These are phyloP conservation scores for Orthosia cruda DNA, from an alignment of 2,888 invertebrate genomes.

Conservation along the genomic window DNA sequence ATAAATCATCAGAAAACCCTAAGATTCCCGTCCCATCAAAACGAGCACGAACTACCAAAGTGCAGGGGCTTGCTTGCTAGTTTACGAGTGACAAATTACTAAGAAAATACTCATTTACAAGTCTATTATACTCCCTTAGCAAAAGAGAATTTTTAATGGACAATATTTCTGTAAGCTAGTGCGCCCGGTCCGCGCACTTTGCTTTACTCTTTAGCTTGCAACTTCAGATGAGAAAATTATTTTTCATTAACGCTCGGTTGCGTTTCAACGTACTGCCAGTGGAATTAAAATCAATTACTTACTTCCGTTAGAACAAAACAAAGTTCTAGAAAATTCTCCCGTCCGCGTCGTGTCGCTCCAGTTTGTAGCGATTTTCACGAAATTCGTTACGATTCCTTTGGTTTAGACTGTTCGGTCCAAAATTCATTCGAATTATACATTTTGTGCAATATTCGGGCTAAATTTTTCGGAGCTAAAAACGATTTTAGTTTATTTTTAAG, in stretches of 20 bases:
- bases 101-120: slow-evolving; percentile 66
- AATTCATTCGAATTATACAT: too few species aligned
- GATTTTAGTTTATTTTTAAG: too few species aligned
- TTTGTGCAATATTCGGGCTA: too few species aligned
- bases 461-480: too few species aligned
- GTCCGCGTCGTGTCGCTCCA: too few species aligned
- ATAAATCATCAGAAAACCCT: slow-evolving; percentile 30
- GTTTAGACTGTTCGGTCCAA: too few species aligned
- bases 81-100: slow-evolving; percentile 58
- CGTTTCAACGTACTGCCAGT: too few species aligned
- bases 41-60: slow-evolving; percentile 33
- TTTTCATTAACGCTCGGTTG: slow-evolving; percentile 90
- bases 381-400: too few species aligned
- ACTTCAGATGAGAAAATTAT: slow-evolving; percentile 86
- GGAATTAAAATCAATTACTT: too few species aligned
- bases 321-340: too few species aligned
- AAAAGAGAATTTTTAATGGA: slow-evolving; percentile 79
- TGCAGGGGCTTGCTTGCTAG: slow-evolving; percentile 40
- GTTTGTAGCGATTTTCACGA: too few species aligned
- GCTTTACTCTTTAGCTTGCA: slow-evolving; percentile 80
- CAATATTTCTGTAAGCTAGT: slow-evolving; percentile 76
- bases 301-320: too few species aligned
- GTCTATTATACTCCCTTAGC: slow-evolving; percentile 63
- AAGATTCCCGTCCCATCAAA: slow-evolving; percentile 44
- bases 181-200: slow-evolving; percentile 67